Evolutionary conservation across 1,140 invertebrate genomes (phyloP), one percentile per base, ranked within the genome.

Genomic region (Muscidifurax raptorellus): DNA sequence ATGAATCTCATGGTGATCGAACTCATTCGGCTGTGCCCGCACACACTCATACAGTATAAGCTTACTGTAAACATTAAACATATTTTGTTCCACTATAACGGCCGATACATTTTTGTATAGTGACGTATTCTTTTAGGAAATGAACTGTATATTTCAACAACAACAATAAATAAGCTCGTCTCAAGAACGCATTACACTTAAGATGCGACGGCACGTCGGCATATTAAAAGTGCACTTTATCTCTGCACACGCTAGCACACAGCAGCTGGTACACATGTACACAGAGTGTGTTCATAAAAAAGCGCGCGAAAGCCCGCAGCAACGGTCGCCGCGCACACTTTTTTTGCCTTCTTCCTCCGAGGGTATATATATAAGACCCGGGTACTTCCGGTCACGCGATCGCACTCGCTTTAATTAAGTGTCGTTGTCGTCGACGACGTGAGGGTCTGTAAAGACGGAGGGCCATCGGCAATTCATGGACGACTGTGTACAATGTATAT

Each of bases 321-420:
- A 47, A 47, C 44, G 12, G 44, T 47, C 15, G 44, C 15, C 15
- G 44, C n/a, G n/a, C 9, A 40, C 5, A 47, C 44, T 66, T 66
- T 66, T 66, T 66, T 66, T 66, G 7, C 64, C n/a, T 81, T 52
- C 2, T 18, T 76, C 28, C 36, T 66, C 52, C 28, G 47, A 15
- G 28, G n/a, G 30, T 32, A 1, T 40, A 40, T 9, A 9, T 40
- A 40, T 7, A 0, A 40, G 36, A 12, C 36, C 36, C 7, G 36
- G 36, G 36, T 18, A 71, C 69, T 87, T 88, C 88, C 86, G 88
- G 86, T 89, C 87, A 86, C 83, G 87, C 85, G 83, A 88, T 86
- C 72, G 47, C 15, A 47, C 27, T 69, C 40, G 52, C 52, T 78
- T 85, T 82, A 76, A 89, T 88, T 85, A 84, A 88, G 84, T 75